Evolutionary conservation across 2,113 vertebrate species (phyloP), one percentile per base, ranked within the genome.

Genomic region (Mionectes macconnelli): DNA sequence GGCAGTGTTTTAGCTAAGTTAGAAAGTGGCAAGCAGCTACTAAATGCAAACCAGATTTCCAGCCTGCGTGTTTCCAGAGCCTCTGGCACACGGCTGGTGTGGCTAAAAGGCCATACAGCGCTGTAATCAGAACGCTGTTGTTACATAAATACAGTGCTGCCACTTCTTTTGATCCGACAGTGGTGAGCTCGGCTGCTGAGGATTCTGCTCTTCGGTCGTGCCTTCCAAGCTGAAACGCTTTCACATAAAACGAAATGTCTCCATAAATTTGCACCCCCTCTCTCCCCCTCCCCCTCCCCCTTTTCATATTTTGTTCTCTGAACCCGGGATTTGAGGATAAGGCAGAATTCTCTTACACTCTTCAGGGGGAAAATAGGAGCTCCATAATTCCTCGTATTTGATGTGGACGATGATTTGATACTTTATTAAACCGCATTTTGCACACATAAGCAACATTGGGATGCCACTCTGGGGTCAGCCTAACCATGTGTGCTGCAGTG

Each of bases 21-120:
- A 85, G 95, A 90, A 95, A 91, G 73, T 92, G 86, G 95, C 90
- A 88, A 93, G 67, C 83, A 69, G 73, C 64, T 57, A 7, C 68
- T 72, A 96, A 94, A 97, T 96, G 67, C 70, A 94, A 96, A 95
- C 84, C 96, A 97, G 91, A 94, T 94, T 96, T 96, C 87, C 42
- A 93, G 33, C 93, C 90, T 89, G 37, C 90, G 78, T 95, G 77
- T 92, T 96, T 95, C 79, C 94, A 94, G 92, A 96, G 96, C 96
- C 92, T 94, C 87, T 94, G 94, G 69, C 77, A 64, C 84, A 53
- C 8, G 53, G 63, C 30, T 64, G 12, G 4, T 60, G 39, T 90
- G 92, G 93, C 89, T 90, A 67, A 93, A 91, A 94, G 90, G 86
- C 89, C 87, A 52, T 89, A 69, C 76, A 94, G 44, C 9, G 42